Evolutionary conservation across 2,113 vertebrate species (phyloP).

Genomic region (Heteronetta atricapilla): DNA sequence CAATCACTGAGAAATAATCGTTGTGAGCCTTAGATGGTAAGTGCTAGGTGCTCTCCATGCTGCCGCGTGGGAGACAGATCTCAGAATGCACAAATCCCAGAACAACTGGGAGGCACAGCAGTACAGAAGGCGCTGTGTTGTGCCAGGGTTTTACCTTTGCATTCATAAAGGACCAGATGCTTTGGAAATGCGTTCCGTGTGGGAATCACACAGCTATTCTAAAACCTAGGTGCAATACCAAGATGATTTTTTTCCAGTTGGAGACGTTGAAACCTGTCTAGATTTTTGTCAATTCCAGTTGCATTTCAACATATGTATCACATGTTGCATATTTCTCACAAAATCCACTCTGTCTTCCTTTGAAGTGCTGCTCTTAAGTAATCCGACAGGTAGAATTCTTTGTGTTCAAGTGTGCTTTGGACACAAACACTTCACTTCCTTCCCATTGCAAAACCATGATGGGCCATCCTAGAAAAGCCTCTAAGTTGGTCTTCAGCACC

Average conservation of each 20-base stretch:
- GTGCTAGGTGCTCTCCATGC: not conserved
- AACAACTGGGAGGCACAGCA: no score
- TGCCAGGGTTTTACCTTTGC: not conserved
- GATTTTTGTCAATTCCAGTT: not conserved
- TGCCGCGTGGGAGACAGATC: not conserved
- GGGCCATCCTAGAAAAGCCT: not conserved
- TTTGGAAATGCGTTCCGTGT: not conserved
- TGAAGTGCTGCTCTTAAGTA: not conserved
- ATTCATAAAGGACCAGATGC: not conserved
- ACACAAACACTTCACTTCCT: constrained; percentile 21
- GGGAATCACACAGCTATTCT: not conserved
- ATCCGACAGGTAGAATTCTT: constrained; percentile 1
- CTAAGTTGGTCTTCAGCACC: not conserved
- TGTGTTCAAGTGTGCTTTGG: constrained; percentile 23
- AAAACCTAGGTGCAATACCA: not conserved
- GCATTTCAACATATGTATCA: not conserved
- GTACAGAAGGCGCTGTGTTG: not conserved
- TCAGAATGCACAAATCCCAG: not conserved
- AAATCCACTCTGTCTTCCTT: not conserved
- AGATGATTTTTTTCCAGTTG: not conserved
- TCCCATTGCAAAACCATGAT: not conserved
- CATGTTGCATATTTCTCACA: not conserved
- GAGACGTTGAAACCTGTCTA: not conserved
- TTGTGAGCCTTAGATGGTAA: not conserved
- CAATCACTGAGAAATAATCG: not conserved